Conservation (phyloP, 23 tunicate genomes). For the Clavelina lepadiformis region DNA sequence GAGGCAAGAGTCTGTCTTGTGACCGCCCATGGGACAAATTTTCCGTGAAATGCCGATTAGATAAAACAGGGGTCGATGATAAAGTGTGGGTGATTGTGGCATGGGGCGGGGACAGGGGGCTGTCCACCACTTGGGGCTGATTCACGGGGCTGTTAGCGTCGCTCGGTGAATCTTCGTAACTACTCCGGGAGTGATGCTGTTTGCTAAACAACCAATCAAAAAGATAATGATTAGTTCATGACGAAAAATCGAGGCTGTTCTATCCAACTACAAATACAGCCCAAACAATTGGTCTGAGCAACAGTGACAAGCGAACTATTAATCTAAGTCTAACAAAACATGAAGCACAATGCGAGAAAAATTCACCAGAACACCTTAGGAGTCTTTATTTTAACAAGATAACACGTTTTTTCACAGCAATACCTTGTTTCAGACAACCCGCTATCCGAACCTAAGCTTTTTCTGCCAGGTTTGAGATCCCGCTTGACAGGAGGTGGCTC, state of each 20-base stretch:
- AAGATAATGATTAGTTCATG: too few relatives aligned
- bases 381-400: too few relatives aligned
- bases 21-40: not conserved
- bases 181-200: conserved; percentile 6
- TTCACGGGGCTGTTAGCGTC: not conserved
- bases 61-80: conserved; percentile 1
- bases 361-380: too few relatives aligned
- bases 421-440: conserved; percentile 32
- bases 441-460: conserved; percentile 75
- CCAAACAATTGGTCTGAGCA: too few relatives aligned
- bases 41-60: not conserved
- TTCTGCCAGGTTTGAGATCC: conserved; percentile 79
- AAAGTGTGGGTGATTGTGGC: conserved; percentile 40
- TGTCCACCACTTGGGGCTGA: conserved; percentile 10
- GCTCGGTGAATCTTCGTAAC: conserved; percentile 22
- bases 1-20: conserved; percentile 30
- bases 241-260: too few relatives aligned
- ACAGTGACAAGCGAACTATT: too few relatives aligned
- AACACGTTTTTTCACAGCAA: too few relatives aligned
- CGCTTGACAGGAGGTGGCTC: conserved; percentile 86
- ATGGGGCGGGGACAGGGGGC: conserved; percentile 74
- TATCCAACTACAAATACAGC: too few relatives aligned
- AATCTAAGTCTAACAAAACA: too few relatives aligned
- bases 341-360: too few relatives aligned
- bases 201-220: too few relatives aligned